Base-by-base conservation (phyloP, 2,797 vertebrate genomes). In the Pachyuromys duprasi region DNA sequence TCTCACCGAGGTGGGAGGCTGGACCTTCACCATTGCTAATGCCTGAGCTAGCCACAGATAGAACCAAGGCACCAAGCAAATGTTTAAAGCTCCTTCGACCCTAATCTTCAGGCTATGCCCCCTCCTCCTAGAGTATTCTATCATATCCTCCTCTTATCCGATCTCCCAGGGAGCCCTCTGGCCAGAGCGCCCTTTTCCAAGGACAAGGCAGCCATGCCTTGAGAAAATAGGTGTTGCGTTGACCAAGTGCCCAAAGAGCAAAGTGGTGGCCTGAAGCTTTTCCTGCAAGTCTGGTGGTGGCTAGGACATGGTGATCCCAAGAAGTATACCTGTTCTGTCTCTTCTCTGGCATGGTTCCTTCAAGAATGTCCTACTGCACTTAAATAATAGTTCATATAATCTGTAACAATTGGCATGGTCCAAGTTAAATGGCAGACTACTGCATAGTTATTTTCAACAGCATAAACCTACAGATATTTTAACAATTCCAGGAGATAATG, bases 151-250 rank as follows among this genome's bases (percentile, higher is more conserved):
- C 45, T 42, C 62, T 9, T 62, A 3, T 24, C 28, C 11, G 0
- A 18, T 9, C 4, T 8, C 63, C 17, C 74, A 28, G 65, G 31
- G 24, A 91, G 4, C 72, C n/a, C 31, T 20, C 55, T 15, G 0
- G n/a, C 67, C 42, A 24, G 17, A 42, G 17, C 36, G 75, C n/a
- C 49, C 9, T 39, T 14, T 33, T 39, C 5, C 65, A 3, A 5
- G 72, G 28, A 62, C 2, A 7, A 53, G 31, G 8, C 15, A 11
- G 39, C 62, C 13, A 12, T 55, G 13, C 72, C 70, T 65, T 15
- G 33, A 76, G 57, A n/a, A 42, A 17, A 13, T 4, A 22, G 81
- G n/a, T 20, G n/a, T 5, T 0, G 0, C 0, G 0, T 3, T 57
- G 62, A 49, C 8, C 0, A 17, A 5, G 2, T 17, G 15, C 60